Conservation (phyloP, 2,113 vertebrate species). For the Helogale parvula region DNA sequence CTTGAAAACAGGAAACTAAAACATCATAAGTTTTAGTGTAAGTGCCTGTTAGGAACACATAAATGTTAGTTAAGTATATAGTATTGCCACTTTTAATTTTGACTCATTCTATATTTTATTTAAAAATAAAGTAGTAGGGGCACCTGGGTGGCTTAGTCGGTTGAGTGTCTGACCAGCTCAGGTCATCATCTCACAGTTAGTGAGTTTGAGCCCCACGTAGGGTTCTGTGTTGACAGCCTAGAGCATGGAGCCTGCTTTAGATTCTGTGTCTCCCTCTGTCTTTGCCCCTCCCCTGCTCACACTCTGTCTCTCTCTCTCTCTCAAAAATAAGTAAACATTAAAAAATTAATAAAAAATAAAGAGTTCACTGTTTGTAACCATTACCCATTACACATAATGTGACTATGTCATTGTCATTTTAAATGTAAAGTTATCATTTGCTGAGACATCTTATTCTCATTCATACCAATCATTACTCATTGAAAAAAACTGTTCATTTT, state of each 20-base stretch:
- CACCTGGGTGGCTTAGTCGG: too few relatives aligned
- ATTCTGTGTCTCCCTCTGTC: too few relatives aligned
- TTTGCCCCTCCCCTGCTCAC: too few relatives aligned
- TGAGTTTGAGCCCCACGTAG: too few relatives aligned
- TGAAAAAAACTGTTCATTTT: background rate
- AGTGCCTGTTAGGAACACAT: background rate
- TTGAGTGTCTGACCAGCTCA: too few relatives aligned
- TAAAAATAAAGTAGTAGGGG: background rate
- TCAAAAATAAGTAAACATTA: too few relatives aligned
- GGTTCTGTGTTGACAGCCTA: too few relatives aligned
- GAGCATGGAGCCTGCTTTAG: too few relatives aligned
- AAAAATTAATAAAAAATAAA: background rate
- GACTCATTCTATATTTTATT: slow-evolving; percentile 38
- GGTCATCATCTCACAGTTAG: too few relatives aligned
- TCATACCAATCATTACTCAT: background rate
- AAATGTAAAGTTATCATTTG: slow-evolving; percentile 33
- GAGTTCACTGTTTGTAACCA: background rate
- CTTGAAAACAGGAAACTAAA: background rate
- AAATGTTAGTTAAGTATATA: slow-evolving; percentile 33
- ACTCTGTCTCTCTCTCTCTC: too few relatives aligned
- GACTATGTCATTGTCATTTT: background rate
- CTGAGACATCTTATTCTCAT: background rate
- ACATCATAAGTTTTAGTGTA: background rate
- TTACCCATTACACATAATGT: background rate
- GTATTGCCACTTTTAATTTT: slow-evolving; percentile 17